Evolutionary conservation across 2,888 invertebrate genomes (phyloP), one percentile per base, ranked within the genome.

Genomic region (Acrobasis consociella): DNA sequence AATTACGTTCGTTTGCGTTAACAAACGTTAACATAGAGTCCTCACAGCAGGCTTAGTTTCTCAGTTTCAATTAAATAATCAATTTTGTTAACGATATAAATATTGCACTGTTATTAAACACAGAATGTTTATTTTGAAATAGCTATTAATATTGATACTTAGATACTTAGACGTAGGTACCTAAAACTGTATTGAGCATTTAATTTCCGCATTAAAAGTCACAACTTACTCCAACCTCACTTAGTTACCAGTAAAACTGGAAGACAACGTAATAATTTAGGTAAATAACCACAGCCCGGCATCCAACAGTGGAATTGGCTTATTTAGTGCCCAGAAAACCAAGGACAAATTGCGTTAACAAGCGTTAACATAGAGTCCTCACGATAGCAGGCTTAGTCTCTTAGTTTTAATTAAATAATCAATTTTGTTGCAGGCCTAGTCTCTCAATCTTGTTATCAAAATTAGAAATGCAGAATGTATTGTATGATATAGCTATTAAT

Each of bases 301-400:
- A 50, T 22, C 7, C 50, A 31, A 7, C 31, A 17, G 31, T 3
- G 22, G 3, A 1, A 16, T 39, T 15, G 8, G 55, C 55, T 62
- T 63, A 62, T 63, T 63, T 67, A 67, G 65, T 62, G 58, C 55
- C 61, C 50, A 60, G 63, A 59, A 67, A 67, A 68, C 65, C 63
- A 61, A 66, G 64, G 63, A 70, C 65, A 68, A 70, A 69, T 70
- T 67, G 67, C 64, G 65, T 67, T 65, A 65, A 65, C 65, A 58
- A 66, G 52, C 62, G 56, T 62, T 62, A 49, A 62, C 62, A 22
- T 22, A 55, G 60, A 50, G 60, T 50, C 51, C 55, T 42, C 37
- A 22, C 37, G 37, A 17, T n/a, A 7, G 13, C 56, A 37, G 51
- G 52, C 31, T 31, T n/a, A 31, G 52, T 52, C 31, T 31, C 11